Base-by-base conservation (phyloP, 2,113 vertebrate genomes). In the Macrotis lagotis region DNA sequence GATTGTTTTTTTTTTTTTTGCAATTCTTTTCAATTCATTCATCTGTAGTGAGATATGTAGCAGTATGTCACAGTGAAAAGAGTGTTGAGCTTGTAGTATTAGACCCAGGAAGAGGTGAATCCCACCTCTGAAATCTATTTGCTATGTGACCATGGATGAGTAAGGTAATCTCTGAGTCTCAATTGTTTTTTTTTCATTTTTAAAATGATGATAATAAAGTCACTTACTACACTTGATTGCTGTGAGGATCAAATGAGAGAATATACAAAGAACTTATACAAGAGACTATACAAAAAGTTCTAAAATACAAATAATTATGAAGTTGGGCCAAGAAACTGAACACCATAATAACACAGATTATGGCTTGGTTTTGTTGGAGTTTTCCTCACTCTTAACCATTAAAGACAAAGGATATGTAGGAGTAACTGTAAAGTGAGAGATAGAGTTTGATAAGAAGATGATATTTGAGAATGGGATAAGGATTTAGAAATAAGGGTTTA, bases 131-230 rank as follows among this genome's bases (percentile, higher is more conserved):
- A 4, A 47, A 26, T 95, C 96, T 91, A 89, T 12, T 92, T 51
- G 6, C 0, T 89, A 14, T 83, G 31, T 90, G 25, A 26, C 28
- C 16, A 91, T 96, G 5, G 22, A 47, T 25, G 92, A 51, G 22
- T 3, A 3, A 91, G 48, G 49, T 83, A 93, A 89, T 91, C 48
- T 49, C 7, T 92, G 11, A 91, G 10, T 90, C 51, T 89, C 51
- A 50, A 50, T 50, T 50, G 10, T 50, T 50, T 50, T 50, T 50
- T 50, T 50, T 50, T 50, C 94, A 28, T 10, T 50, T 96, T 25
- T 52, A 89, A 92, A 96, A 96, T 74, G 22, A 90, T 51, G 10
- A 14, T 59, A 59, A 59, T 59, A 31, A 59, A 31, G 55, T 11
- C 55, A 31, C 55, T 28, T 31, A 31, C 55, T 10, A 31, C 28